Conservation (phyloP, 2,888 invertebrate species). For the Ephialtes manifestator region DNA sequence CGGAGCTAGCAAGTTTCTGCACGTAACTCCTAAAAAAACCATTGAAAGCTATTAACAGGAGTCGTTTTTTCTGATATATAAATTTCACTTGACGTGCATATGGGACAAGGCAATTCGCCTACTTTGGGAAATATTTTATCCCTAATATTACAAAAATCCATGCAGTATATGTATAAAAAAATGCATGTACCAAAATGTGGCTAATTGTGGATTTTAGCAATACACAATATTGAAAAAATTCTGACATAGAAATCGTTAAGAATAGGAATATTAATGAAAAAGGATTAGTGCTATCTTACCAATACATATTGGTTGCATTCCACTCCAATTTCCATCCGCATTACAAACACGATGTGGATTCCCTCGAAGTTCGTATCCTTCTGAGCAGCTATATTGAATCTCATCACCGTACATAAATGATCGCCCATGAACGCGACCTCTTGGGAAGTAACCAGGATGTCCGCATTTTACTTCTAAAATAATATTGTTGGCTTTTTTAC, state of each 20-base stretch:
- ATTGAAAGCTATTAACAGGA: background rate
- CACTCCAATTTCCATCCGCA: constrained; percentile 89
- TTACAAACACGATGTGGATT: constrained; percentile 87
- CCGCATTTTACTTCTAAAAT: constrained; percentile 87
- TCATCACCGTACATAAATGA: constrained; percentile 86
- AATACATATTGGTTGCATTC: constrained; percentile 88
- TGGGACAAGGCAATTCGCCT: no score
- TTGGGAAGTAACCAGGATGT: constrained; percentile 87
- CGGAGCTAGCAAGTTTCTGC: constrained; percentile 81
- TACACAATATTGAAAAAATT: background rate
- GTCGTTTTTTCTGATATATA: no score
- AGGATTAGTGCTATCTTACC: constrained; percentile 84
- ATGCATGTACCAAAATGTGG: no score
- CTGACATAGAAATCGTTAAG: background rate
- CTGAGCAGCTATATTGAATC: constrained; percentile 88
- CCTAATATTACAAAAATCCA: no score
- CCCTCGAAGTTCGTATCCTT: constrained; percentile 88
- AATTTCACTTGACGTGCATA: no score
- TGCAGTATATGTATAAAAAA: no score
- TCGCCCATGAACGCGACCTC: constrained; percentile 87
- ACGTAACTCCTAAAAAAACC: constrained; percentile 78
- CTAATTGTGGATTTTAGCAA: no score
- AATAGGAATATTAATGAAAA: background rate
- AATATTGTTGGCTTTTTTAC: background rate
- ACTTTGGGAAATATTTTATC: no score